Base-by-base conservation (phyloP, 2,113 vertebrate species). In the Parotia lawesii region DNA sequence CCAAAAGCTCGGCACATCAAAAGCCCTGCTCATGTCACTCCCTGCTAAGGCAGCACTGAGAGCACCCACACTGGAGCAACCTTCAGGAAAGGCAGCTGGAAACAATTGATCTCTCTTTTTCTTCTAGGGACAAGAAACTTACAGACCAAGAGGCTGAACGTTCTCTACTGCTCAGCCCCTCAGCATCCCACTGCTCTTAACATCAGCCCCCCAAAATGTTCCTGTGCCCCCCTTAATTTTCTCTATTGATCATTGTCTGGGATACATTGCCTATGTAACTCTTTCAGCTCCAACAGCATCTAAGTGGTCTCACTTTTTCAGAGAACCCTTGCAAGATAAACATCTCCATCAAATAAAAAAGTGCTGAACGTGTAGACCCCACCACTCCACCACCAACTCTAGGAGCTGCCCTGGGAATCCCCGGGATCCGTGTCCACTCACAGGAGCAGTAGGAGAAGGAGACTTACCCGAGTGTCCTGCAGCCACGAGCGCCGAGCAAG, bases 381-480 rank as follows among this genome's bases (percentile, higher is more conserved):
- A 2, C 53, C 12, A 4, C 48, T 53, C 3, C 7, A 5, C 58
- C 28, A 5, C 40, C 66, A 57, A 24, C 87, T 61, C 71, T 38
- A 1, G 0, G 62, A 65, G 29, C 62, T 60, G 42, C 54, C 35
- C 61, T 3, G 0, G 10, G 25, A 79, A 37, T 24, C n/a, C 61
- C 87, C 3, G 0, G 2, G 33, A 54, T 28, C 72, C 0, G 0
- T 24, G 16, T 24, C 58, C 11, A 2, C n/a, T 60, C 31, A 15
- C 33, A 58, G 42, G 47, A 13, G 17, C 6, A 4, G 44, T 4
- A 56, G 38, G 0, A 7, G 58, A 89, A 60, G 66, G 37, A 85
- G 56, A 97, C 98, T 97, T 94, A 98, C 97, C 97, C 73, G 67
- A 96, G 60, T 65, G 91, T 88, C 88, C 74, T 83, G 89, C 94